Evolutionary conservation across 2,113 vertebrate genomes (phyloP).

Genomic region (Empidonax alnorum): DNA sequence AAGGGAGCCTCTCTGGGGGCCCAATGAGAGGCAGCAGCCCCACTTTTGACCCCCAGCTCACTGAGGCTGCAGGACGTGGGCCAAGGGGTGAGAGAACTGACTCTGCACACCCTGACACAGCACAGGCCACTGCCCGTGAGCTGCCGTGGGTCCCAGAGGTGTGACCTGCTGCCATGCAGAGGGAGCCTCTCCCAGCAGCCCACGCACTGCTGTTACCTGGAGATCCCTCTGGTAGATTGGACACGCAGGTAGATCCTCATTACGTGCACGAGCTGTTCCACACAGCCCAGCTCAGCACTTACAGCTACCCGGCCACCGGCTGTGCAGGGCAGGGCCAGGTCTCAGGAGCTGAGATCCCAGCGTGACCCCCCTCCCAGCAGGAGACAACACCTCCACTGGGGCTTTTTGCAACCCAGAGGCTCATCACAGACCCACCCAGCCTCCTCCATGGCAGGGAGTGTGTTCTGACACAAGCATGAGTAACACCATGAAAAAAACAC

Average conservation of each 20-base stretch:
- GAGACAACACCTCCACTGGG: neutral
- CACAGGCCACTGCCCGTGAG: fast-evolving
- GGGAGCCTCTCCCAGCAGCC: neutral
- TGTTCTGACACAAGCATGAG: neutral
- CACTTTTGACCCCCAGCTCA: neutral
- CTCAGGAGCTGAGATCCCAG: neutral
- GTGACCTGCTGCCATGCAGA: neutral
- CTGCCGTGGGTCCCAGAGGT: neutral
- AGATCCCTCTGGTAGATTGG: neutral
- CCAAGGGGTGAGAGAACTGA: fast-evolving
- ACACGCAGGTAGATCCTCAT: neutral
- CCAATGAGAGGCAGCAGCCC: neutral
- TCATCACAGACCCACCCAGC: neutral
- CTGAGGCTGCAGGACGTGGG: fast-evolving
- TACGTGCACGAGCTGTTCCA: neutral
- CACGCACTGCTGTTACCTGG: neutral
- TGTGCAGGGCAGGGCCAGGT: neutral
- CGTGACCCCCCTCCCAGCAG: neutral
- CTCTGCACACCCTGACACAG: fast-evolving
- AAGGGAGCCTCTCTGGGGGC: no score
- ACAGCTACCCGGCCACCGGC: fast-evolving
- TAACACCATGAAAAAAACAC: neutral
- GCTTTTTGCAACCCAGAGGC: neutral
- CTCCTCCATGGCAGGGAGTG: neutral
- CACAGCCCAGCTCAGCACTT: neutral